Percentiles rank a stretch among this genome's conserved stretches.
phyloP scores from a whole-genome alignment of 2,113 vertebrate species.

The Microcebus jonahi region DNA sequence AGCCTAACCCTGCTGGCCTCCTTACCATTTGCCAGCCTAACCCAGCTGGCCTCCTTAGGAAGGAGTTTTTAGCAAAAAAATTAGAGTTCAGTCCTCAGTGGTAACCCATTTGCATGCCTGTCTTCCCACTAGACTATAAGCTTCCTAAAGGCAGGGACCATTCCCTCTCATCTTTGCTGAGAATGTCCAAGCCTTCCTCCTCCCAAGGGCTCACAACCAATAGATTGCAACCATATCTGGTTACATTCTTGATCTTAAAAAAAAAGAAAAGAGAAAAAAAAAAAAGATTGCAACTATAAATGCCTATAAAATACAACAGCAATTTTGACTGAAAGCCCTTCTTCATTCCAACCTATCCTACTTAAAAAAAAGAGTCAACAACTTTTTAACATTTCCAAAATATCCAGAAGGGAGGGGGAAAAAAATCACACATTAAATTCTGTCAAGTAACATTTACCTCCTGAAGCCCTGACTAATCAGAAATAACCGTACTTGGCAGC shows the following conservation, averaged over 20 bases:
- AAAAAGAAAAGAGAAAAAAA: too few species aligned
- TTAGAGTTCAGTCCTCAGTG: too few species aligned
- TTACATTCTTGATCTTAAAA: too few species aligned
- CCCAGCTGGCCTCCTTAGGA: too few species aligned
- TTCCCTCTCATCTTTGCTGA: conserved; percentile 5
- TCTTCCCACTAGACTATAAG: not conserved
- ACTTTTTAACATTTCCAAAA: conserved; percentile 65
- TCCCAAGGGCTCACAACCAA: not conserved
- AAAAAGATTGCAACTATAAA: conserved; percentile 3
- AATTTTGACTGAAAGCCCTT: not conserved
- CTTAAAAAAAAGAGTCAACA: conserved; percentile 13
- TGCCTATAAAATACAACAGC: not conserved
- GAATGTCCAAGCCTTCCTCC: not conserved
- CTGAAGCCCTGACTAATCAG: conserved; percentile 32
- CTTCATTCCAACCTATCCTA: conserved; percentile 22
- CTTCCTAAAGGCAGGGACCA: not conserved
- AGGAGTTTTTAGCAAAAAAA: too few species aligned
- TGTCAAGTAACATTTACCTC: conserved; percentile 62
- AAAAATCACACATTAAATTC: conserved; percentile 55
- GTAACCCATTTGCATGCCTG: not conserved
- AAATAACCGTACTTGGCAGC: conserved; percentile 62
- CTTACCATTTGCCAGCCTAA: too few species aligned
- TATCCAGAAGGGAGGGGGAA: not conserved
- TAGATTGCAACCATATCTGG: not conserved
- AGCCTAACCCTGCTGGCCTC: too few species aligned